A percentile compares a stretch with the other conserved stretches of the same genome.
Evolutionary conservation across 2,113 vertebrate species (phyloP).

Genomic region (Patagioenas fasciata): DNA sequence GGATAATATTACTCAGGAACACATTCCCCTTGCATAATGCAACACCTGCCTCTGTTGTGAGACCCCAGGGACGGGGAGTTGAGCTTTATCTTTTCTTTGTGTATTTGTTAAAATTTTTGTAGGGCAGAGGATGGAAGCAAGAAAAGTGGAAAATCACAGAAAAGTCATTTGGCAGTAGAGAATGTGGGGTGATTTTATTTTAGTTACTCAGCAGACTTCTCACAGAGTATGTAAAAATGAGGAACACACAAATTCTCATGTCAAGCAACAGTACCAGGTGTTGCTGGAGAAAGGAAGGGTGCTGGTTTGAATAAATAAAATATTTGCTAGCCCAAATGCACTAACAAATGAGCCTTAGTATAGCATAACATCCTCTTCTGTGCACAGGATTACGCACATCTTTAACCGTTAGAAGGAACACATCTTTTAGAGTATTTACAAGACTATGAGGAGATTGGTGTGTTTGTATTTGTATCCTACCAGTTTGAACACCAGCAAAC

Average conservation of each 20-base stretch:
- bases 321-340: not conserved
- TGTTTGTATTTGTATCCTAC: not conserved
- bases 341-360: not conserved
- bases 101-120: not conserved
- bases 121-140: not conserved
- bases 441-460: not conserved
- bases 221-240: not conserved
- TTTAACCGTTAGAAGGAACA: not conserved
- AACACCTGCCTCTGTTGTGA: not conserved
- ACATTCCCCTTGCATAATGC: slow-evolving; percentile 60
- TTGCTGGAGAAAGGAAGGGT: not conserved
- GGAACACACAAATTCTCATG: not conserved
- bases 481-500: not conserved
- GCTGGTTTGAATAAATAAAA: not conserved
- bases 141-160: not conserved
- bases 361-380: not conserved
- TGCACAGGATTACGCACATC: not conserved
- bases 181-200: not conserved
- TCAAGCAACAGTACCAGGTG: not conserved
- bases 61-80: not conserved
- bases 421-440: not conserved
- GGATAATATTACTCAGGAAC: slow-evolving; percentile 68
- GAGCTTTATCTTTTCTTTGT: not conserved
- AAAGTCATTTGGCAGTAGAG: not conserved
- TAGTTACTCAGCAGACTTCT: not conserved